Evolutionary conservation across 2,888 invertebrate genomes (phyloP).

Genomic region (Tupiocoris notatus): DNA sequence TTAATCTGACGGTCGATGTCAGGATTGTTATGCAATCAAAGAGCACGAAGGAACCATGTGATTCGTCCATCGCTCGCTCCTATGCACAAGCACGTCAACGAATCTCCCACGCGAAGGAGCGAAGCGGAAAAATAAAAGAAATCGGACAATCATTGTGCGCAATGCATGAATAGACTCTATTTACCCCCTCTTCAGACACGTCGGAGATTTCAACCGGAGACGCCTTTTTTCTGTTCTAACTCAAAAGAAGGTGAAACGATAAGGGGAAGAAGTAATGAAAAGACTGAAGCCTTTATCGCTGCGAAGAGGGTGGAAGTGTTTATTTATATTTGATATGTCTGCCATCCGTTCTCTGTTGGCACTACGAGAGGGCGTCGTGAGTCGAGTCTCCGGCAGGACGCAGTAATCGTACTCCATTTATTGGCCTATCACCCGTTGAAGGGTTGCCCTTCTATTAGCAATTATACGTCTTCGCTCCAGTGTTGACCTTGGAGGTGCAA

Average conservation of each 20-base stretch:
- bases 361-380: slow-evolving; percentile 19
- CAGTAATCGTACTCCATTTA: slow-evolving; percentile 32
- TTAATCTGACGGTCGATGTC: no score
- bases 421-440: slow-evolving; percentile 11
- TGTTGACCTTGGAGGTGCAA: slow-evolving; percentile 22
- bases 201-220: slow-evolving; percentile 2
- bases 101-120: neutral
- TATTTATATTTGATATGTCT: slow-evolving; percentile 40
- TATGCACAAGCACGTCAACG: slow-evolving; percentile 22
- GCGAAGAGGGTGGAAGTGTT: slow-evolving; percentile 27
- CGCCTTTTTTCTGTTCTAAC: neutral
- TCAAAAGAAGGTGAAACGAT: neutral
- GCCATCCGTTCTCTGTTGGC: slow-evolving; percentile 11
- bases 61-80: no score
- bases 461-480: slow-evolving; percentile 24
- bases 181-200: slow-evolving; percentile 30
- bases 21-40: no score
- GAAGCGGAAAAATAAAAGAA: slow-evolving; percentile 13
- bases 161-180: slow-evolving; percentile 31
- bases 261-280: neutral
- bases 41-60: no score
- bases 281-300: neutral
- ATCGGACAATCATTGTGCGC: slow-evolving; percentile 22
- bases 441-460: slow-evolving; percentile 30
- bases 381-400: slow-evolving; percentile 3